Conservation (phyloP, 2,888 invertebrate species). For the Dichetophora obliterata region DNA sequence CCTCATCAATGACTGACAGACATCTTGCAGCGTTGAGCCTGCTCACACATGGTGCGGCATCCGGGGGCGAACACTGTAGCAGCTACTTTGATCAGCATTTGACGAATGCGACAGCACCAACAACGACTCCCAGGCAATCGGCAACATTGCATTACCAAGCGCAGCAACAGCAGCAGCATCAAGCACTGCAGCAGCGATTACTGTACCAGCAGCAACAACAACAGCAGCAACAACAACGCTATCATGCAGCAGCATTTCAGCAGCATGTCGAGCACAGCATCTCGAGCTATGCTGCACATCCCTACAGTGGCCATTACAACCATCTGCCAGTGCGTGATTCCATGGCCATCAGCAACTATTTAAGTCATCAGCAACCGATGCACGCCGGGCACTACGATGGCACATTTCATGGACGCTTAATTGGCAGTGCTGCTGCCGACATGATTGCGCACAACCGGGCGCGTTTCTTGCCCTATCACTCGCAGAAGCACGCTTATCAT, state of each 20-base stretch:
- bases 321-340: not conserved
- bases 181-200: conserved; percentile 41
- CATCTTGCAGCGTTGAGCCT: conserved; percentile 34
- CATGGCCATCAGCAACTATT: not conserved
- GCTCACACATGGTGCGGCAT: conserved; percentile 12
- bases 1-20: conserved; percentile 30
- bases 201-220: conserved; percentile 30
- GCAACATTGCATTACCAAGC: conserved; percentile 32
- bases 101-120: not conserved
- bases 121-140: conserved; percentile 2
- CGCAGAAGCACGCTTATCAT: conserved; percentile 36
- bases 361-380: conserved; percentile 39
- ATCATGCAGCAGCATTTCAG: not conserved
- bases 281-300: not conserved
- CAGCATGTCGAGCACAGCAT: not conserved
- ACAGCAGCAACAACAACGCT: conserved; percentile 14
- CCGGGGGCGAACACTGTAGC: not conserved
- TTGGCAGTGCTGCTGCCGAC: conserved; percentile 43
- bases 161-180: not conserved
- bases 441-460: conserved; percentile 55
- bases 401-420: conserved; percentile 49
- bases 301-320: not conserved
- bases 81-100: not conserved
- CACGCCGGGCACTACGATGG: conserved; percentile 48
- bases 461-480: conserved; percentile 47